Conservation (phyloP, 2,888 invertebrate species). For the Drosophila mulleri region DNA sequence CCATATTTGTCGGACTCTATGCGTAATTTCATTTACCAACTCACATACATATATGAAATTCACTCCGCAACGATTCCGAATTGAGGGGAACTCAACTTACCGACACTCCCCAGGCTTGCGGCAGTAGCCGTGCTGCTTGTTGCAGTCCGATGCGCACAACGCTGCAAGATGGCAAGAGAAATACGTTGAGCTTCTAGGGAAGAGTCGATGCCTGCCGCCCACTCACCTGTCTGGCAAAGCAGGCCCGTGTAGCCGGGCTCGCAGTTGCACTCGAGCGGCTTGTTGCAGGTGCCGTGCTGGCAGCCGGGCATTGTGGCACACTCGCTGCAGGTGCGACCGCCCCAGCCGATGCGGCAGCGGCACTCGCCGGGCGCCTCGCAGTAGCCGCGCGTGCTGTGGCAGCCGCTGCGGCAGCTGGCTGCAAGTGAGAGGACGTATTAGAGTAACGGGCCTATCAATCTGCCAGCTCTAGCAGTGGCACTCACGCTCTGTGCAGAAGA, state of each 20-base stretch:
- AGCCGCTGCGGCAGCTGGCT: slow-evolving; percentile 95
- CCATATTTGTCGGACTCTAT: background rate
- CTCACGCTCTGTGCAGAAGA: slow-evolving; percentile 95
- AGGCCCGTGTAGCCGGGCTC: slow-evolving; percentile 96
- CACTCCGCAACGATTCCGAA: background rate
- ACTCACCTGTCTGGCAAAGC: slow-evolving; percentile 94
- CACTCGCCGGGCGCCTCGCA: slow-evolving; percentile 95
- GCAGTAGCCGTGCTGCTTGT: slow-evolving; percentile 93
- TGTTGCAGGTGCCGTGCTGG: slow-evolving; percentile 94
- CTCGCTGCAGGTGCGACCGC: slow-evolving; percentile 93
- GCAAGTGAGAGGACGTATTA: slow-evolving; percentile 27
- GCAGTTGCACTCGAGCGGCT: slow-evolving; percentile 96
- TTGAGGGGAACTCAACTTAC: slow-evolving; percentile 84
- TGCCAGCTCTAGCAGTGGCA: background rate
- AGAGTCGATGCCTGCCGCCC: slow-evolving; percentile 82
- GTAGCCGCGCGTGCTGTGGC: slow-evolving; percentile 93
- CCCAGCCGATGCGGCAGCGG: slow-evolving; percentile 95
- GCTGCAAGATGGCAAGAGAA: slow-evolving; percentile 86
- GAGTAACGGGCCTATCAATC: background rate
- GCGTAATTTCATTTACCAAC: background rate
- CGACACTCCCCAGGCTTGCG: slow-evolving; percentile 91
- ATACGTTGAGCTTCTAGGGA: background rate
- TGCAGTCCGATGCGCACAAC: slow-evolving; percentile 93
- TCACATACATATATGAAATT: background rate
- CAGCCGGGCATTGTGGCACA: slow-evolving; percentile 96